Evolutionary conservation across 2,888 invertebrate genomes (phyloP).

Genomic region (Sesia apiformis): DNA sequence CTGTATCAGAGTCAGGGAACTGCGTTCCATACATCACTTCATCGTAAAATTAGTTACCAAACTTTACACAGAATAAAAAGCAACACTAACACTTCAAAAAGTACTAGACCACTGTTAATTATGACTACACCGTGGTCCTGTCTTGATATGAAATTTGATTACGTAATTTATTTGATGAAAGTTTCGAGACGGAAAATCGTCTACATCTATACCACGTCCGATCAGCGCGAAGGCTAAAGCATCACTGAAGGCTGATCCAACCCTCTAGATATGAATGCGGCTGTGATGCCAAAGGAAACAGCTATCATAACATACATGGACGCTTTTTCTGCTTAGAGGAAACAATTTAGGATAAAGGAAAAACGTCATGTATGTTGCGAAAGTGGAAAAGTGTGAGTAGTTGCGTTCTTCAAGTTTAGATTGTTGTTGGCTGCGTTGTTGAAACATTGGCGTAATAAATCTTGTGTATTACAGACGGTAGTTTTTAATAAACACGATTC

Average conservation of each 20-base stretch:
- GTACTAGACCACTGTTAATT: not conserved
- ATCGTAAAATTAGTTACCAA: constrained; percentile 19
- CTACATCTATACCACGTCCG: constrained; percentile 25
- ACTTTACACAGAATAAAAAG: constrained; percentile 16
- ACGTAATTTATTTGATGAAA: constrained; percentile 27
- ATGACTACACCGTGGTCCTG: not conserved
- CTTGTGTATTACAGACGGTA: too few species aligned
- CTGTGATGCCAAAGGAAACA: too few species aligned
- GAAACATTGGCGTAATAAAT: too few species aligned
- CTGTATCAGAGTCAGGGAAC: constrained; percentile 13
- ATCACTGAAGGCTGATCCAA: constrained; percentile 28
- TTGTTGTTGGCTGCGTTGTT: too few species aligned
- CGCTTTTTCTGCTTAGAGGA: too few species aligned
- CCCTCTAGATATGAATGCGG: too few species aligned
- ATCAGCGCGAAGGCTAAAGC: constrained; percentile 46
- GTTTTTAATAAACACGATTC: too few species aligned
- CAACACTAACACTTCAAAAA: not conserved
- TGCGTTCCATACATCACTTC: constrained; percentile 24
- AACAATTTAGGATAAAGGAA: too few species aligned
- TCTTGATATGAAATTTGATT: not conserved
- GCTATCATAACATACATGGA: too few species aligned
- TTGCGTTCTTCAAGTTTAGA: too few species aligned
- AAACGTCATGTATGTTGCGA: too few species aligned
- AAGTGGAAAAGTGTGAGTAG: too few species aligned
- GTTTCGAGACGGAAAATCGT: constrained; percentile 45